Evolutionary conservation across 2,113 vertebrate genomes (phyloP), one percentile per base, ranked within the genome.

Genomic region (Pedionomus torquatus): DNA sequence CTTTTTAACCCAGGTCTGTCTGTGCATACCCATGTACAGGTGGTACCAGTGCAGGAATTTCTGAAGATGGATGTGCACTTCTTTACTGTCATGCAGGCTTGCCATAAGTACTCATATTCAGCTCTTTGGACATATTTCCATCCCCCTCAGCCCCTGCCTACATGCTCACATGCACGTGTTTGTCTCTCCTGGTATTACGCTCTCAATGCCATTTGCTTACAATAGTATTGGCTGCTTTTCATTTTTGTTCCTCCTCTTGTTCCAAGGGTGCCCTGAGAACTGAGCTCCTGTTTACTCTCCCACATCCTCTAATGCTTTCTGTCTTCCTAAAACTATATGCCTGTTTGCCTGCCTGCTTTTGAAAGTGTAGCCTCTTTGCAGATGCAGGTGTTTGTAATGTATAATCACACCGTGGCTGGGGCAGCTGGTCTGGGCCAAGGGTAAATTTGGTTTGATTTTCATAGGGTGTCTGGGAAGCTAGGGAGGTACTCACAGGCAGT

Each of bases 41-140:
- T 9, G 54, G 21, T 46, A 25, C 39, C 35, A 20, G 3, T 25
- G 7, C 0, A 3, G 1, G 2, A 5, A 0, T 43, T 69, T 39
- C 41, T 19, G 84, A 39, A 31, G 46, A 30, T 1, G 35, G 66
- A 17, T 17, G 35, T 12, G 15, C 24, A 1, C 18, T 5, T 31
- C 54, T 61, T 26, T 12, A 4, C 39, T 14, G 5, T 30, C 14
- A 5, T 0, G 9, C 28, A 39, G 41, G 7, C 58, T 71, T n/a
- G 37, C 39, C 16, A 1, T 5, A 17, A 48, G 33, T 3, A 7
- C 35, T 70, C 55, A 2, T 13, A 12, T 69, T 28, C 46, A 48
- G 46, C 70, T 54, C 58, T 55, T 35, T 5, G 49, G 51, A 8
- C 4, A 1, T 13, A 5, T 17, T 26, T 58, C 26, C 15, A 12